Evolutionary conservation across 1,140 invertebrate genomes (phyloP).

Genomic region (Nixonia krombeini): DNA sequence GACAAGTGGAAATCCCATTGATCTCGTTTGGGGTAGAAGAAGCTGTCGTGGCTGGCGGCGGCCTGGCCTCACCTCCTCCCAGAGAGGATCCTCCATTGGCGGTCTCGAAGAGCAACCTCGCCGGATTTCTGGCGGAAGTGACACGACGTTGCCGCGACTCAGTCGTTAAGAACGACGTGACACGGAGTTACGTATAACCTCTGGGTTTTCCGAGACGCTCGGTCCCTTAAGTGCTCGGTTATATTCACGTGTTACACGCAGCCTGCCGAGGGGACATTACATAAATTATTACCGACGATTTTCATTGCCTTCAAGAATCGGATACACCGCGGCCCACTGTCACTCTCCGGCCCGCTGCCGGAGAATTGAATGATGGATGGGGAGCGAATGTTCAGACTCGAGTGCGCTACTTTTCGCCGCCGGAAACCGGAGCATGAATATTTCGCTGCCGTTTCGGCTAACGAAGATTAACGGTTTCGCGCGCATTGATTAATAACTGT

Average conservation of each 20-base stretch:
- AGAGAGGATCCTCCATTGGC: constrained; percentile 17
- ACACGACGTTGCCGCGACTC: constrained; percentile 25
- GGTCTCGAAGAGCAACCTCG: constrained; percentile 25
- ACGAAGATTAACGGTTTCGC: too few relatives aligned
- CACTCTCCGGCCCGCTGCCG: too few relatives aligned
- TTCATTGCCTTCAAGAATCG: constrained; percentile 22
- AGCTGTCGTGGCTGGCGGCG: constrained; percentile 41
- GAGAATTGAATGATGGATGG: too few relatives aligned
- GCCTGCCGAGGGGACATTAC: constrained; percentile 26
- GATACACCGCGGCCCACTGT: too few relatives aligned
- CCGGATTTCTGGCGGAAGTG: constrained; percentile 46
- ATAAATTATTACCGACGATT: constrained; percentile 35
- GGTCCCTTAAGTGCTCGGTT: constrained; percentile 45
- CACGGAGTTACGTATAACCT: constrained; percentile 35
- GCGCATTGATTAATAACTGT: too few relatives aligned
- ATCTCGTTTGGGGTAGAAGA: constrained; percentile 45
- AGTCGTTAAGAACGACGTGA: constrained; percentile 25
- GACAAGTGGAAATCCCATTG: constrained; percentile 43
- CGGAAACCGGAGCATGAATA: too few relatives aligned
- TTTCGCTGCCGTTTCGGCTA: too few relatives aligned
- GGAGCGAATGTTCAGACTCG: too few relatives aligned
- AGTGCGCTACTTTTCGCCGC: too few relatives aligned
- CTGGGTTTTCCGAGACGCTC: constrained; percentile 27
- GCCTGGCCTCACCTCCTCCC: constrained; percentile 9
- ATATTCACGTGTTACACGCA: constrained; percentile 26